Conservation (phyloP, 2,888 invertebrate species). For the Eupsilia transversa region DNA sequence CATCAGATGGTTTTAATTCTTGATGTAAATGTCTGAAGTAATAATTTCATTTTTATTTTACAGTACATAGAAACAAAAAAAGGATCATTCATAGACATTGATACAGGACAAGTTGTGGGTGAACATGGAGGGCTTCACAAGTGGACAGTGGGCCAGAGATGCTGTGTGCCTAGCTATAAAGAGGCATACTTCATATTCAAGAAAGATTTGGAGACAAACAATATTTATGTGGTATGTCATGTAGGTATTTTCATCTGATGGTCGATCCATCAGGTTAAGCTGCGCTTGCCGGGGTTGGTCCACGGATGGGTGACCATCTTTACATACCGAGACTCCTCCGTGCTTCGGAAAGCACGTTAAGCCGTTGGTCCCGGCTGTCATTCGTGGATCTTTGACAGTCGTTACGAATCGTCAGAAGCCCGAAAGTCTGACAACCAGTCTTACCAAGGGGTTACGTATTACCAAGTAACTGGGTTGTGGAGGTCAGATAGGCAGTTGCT, state of each 20-base stretch:
- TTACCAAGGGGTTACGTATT: too few relatives aligned
- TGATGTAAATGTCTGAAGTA: background rate
- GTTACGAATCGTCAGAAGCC: too few relatives aligned
- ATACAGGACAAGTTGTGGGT: slow-evolving; percentile 94
- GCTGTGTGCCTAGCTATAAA: slow-evolving; percentile 91
- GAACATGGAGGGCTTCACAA: slow-evolving; percentile 96
- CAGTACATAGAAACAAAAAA: slow-evolving; percentile 95
- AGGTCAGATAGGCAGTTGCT: too few relatives aligned
- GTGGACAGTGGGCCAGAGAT: slow-evolving; percentile 98
- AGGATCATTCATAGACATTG: slow-evolving; percentile 96
- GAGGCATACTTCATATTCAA: slow-evolving; percentile 94
- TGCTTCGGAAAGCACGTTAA: too few relatives aligned
- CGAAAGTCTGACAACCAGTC: too few relatives aligned
- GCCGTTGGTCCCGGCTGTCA: too few relatives aligned
- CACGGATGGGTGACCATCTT: too few relatives aligned
- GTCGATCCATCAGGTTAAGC: too few relatives aligned
- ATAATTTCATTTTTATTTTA: slow-evolving; percentile 54
- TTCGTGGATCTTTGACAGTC: too few relatives aligned
- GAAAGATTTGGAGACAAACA: slow-evolving; percentile 93
- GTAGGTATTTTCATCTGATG: background rate
- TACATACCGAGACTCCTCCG: too few relatives aligned
- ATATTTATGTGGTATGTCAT: slow-evolving; percentile 93
- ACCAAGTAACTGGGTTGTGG: too few relatives aligned
- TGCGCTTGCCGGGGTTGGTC: too few relatives aligned
- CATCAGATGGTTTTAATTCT: background rate